A percentile compares a stretch with the other conserved stretches of the same genome.
These are phyloP conservation scores for Coelopa pilipes DNA, from an alignment of 2,888 invertebrate genomes.

Conservation along the genomic window DNA sequence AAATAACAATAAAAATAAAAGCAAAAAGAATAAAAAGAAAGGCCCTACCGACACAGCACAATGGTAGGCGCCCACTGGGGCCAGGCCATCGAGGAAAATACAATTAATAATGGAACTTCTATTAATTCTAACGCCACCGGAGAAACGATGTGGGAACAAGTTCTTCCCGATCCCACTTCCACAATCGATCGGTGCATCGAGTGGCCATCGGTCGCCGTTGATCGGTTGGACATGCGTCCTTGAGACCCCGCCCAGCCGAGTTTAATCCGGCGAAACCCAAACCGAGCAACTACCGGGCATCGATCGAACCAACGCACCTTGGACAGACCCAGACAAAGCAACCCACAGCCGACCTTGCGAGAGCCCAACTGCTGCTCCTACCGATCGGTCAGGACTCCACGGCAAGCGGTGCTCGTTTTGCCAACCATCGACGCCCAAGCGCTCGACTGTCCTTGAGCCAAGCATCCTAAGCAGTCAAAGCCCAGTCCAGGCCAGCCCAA, in stretches of 20 bases:
- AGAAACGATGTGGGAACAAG: background rate
- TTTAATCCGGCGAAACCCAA: conserved; percentile 9
- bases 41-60: background rate
- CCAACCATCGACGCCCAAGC: too few species aligned
- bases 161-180: background rate
- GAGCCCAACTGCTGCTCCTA: background rate
- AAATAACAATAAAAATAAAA: background rate
- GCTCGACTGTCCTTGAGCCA: background rate
- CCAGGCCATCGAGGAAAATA: background rate
- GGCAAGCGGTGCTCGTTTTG: too few species aligned
- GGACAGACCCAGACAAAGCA: background rate
- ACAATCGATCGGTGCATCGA: too few species aligned
- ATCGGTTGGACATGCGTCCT: too few species aligned
- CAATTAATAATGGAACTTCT: conserved; percentile 18
- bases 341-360: background rate
- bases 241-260: too few species aligned
- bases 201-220: too few species aligned
- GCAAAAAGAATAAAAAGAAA: background rate
- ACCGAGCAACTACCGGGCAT: conserved; percentile 5
- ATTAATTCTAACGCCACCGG: conserved; percentile 16
- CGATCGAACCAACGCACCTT: background rate
- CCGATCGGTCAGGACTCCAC: conserved; percentile 7
- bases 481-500: background rate
- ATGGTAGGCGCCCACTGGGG: conserved; percentile 8
- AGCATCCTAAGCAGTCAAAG: background rate